Base-by-base conservation (phyloP, 2,888 invertebrate species). In the Argyresthia goedartella region DNA sequence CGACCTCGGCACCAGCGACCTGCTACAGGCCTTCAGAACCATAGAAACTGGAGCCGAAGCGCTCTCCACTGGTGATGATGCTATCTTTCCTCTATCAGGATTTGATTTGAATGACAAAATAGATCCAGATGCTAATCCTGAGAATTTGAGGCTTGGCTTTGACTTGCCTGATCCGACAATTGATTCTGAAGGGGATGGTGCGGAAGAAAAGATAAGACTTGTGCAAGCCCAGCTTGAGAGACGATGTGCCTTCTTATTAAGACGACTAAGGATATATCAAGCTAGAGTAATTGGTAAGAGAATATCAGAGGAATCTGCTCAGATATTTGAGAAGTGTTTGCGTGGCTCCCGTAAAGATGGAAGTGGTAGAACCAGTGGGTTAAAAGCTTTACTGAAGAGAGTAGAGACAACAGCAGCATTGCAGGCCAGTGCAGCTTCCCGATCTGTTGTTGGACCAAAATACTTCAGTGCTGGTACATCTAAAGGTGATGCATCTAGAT, bases 211-310 rank as follows among this genome's bases (percentile, higher is more conserved):
- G 53, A 81, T 85, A 34, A 88, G 88, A 61, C 65, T 79, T 13
- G 66, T 77, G 34, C 92, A 93, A 65, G 82, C 84, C 50, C 89
- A 91, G 53, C 82, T 93, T 52, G 91, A 93, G 64, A 84, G 92
- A 42, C 88, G 92, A 57, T 88, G 92, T 61, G 92, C 93, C 49
- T 92, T 93, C 68, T 76, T 96, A 51, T 69, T 92, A 61, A 86
- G 94, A 59, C 88, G 96, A 57, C 76, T 95, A 54, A 86, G 93
- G 11, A 94, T 95, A 68, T 76, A 95, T 25, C 95, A 96, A 71
- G 90, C 92, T 0, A 88, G 91, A 51, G 85, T 91, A 39, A 89
- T 95, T 69, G 94, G 95, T 6, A 91, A 91, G 56, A 94, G 95
- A 71, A 88, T 92, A 33, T 91, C 93, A 51, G 92, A 93, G 59